Conservation (phyloP, 1,140 invertebrate genomes). For the Hesperophylax magnus region DNA sequence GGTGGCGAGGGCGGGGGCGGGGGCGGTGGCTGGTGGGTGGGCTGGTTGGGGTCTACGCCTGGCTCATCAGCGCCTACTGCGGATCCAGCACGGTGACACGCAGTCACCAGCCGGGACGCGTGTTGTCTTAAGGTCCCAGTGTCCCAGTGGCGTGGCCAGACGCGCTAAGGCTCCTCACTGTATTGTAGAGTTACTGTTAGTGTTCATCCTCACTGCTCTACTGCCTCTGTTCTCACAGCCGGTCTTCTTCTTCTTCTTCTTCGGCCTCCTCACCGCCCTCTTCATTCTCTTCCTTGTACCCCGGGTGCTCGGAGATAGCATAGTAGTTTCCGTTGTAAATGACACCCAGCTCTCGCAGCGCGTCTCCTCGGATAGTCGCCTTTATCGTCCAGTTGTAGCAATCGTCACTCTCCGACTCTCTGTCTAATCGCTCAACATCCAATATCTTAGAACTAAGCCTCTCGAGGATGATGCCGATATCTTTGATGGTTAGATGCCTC, state of each 20-base stretch:
- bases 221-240: conserved; percentile 77
- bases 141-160: conserved; percentile 58
- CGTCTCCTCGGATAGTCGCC: conserved; percentile 91
- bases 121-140: conserved; percentile 59
- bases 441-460: conserved; percentile 92
- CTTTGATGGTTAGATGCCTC: conserved; percentile 91
- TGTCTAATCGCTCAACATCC: conserved; percentile 91
- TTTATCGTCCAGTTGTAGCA: conserved; percentile 96
- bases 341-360: conserved; percentile 89
- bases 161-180: background rate
- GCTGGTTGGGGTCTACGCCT: too few species aligned
- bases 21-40: conserved; percentile 45
- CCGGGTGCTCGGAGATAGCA: conserved; percentile 93
- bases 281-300: conserved; percentile 89
- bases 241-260: conserved; percentile 84
- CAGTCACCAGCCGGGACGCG: background rate
- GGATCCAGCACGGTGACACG: background rate
- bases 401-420: conserved; percentile 91
- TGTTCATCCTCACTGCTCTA: conserved; percentile 62
- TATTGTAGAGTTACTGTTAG: too few species aligned
- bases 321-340: conserved; percentile 97
- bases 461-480: conserved; percentile 95
- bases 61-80: background rate
- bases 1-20: conserved; percentile 22
- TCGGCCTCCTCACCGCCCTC: conserved; percentile 85